A percentile compares a stretch with the other conserved stretches of the same genome.
Evolutionary conservation across 2,797 vertebrate genomes (phyloP).

Genomic region (Nothura maculosa): DNA sequence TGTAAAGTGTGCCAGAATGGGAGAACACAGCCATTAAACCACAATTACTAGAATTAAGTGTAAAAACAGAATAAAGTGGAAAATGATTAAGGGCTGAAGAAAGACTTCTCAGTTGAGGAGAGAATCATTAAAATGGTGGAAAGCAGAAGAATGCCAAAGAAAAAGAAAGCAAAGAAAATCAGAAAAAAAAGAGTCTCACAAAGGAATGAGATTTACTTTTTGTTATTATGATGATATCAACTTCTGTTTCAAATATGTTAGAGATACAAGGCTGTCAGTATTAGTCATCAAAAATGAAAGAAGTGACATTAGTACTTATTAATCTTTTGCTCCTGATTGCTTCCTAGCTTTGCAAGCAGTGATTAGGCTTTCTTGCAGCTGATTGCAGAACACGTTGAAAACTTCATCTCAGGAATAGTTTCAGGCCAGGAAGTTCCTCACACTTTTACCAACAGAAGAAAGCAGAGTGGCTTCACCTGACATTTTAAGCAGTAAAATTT

Average conservation of each 20-base stretch:
- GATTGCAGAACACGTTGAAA: neutral
- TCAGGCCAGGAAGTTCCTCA: conserved; percentile 3
- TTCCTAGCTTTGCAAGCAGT: conserved; percentile 33
- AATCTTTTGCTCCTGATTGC: conserved; percentile 48
- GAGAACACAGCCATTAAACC: neutral
- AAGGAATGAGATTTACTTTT: conserved; percentile 42
- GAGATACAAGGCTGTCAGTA: conserved; percentile 36
- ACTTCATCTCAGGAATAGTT: neutral
- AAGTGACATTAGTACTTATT: conserved; percentile 63
- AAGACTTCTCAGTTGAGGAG: neutral
- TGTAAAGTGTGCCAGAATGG: conserved; percentile 40
- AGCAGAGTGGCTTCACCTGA: conserved; percentile 22
- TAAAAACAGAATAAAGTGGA: neutral
- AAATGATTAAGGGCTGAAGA: conserved; percentile 23
- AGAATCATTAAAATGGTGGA: neutral
- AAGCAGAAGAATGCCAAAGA: conserved; percentile 1
- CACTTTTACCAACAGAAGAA: neutral
- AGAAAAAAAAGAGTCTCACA: conserved; percentile 35
- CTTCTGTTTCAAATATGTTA: conserved; percentile 67
- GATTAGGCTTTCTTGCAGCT: conserved; percentile 35
- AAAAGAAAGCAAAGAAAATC: conserved; percentile 17
- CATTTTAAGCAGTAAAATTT: conserved; percentile 50
- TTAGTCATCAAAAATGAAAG: conserved; percentile 69
- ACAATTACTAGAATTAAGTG: neutral
- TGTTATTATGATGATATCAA: conserved; percentile 23